Percentiles rank a stretch among this genome's conserved stretches.
Evolutionary conservation across 2,888 invertebrate genomes (phyloP).

Genomic region (Hydrotaea diabolus): DNA sequence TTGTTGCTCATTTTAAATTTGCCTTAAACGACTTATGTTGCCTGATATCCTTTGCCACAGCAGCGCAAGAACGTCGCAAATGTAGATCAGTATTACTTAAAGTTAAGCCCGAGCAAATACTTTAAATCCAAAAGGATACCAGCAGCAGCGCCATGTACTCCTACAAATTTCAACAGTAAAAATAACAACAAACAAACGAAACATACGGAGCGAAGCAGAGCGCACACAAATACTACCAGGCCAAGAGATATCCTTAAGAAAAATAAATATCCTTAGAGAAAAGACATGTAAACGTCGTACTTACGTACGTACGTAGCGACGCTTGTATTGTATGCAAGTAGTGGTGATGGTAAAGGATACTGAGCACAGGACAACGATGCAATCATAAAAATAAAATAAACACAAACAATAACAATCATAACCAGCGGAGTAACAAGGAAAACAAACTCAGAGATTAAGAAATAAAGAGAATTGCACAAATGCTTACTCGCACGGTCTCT

Average conservation of each 20-base stretch:
- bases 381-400: too few species aligned
- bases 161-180: slow-evolving; percentile 19
- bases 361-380: neutral
- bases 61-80: neutral
- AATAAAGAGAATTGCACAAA: neutral
- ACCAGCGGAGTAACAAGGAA: neutral
- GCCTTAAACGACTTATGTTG: neutral
- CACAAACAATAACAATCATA: too few species aligned
- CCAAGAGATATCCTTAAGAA: slow-evolving; percentile 51
- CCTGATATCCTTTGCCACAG: neutral
- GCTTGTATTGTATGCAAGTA: neutral
- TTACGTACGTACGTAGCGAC: too few species aligned
- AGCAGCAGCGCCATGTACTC: slow-evolving; percentile 5
- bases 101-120: slow-evolving; percentile 22
- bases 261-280: slow-evolving; percentile 63
- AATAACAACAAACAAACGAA: slow-evolving; percentile 34
- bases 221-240: neutral
- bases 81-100: slow-evolving; percentile 39
- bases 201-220: neutral
- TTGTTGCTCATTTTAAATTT: slow-evolving; percentile 10
- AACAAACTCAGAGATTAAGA: neutral
- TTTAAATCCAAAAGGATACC: slow-evolving; percentile 1
- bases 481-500: slow-evolving; percentile 13
- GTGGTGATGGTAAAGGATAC: neutral
- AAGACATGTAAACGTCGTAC: slow-evolving; percentile 9